Conservation (phyloP, 2,113 vertebrate species). For the Eubucco bourcierii region DNA sequence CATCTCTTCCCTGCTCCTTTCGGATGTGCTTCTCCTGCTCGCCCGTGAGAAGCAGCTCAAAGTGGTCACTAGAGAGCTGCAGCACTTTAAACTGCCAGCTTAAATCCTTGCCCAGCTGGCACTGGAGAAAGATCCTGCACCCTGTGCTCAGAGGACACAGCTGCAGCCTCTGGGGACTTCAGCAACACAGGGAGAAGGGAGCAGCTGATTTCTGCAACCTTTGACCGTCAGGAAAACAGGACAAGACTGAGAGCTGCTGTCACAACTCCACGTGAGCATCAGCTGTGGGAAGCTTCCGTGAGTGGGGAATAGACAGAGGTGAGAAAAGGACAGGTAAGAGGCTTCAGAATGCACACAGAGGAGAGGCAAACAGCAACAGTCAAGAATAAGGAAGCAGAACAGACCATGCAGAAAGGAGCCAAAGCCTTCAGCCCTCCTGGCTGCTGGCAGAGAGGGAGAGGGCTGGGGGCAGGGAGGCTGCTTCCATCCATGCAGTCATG, state of each 20-base stretch:
- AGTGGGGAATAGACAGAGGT: background rate
- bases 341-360: background rate
- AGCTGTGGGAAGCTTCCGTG: background rate
- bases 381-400: background rate
- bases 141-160: background rate
- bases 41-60: background rate
- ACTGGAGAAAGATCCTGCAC: background rate
- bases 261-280: background rate
- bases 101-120: background rate
- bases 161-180: background rate
- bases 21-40: background rate
- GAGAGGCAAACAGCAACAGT: background rate
- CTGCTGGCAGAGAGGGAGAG: slow-evolving; percentile 23
- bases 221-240: slow-evolving; percentile 22
- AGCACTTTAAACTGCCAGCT: background rate
- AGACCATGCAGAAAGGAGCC: slow-evolving; percentile 49
- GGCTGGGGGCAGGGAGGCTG: background rate
- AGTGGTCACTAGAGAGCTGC: background rate
- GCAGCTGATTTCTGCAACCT: background rate
- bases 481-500: slow-evolving; percentile 75
- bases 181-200: background rate
- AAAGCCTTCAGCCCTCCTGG: slow-evolving; percentile 25
- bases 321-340: background rate
- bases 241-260: background rate
- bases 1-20: background rate